Percentiles rank a stretch among this genome's conserved stretches.
Evolutionary conservation across 2,113 vertebrate genomes (phyloP).

Genomic region (Cavia aperea): DNA sequence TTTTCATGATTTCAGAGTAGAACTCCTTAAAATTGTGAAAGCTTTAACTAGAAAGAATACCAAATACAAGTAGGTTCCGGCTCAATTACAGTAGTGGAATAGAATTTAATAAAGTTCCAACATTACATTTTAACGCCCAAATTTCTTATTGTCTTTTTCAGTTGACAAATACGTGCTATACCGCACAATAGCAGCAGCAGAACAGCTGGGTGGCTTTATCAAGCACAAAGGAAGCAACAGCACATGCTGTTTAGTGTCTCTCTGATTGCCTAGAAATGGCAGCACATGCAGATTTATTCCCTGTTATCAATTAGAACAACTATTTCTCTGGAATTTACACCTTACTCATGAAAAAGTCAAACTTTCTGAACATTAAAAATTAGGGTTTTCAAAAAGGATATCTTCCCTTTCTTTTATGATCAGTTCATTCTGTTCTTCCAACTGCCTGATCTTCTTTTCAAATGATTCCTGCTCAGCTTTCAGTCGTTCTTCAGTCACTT

Average conservation of each 20-base stretch:
- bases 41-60: slow-evolving; percentile 21
- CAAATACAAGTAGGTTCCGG: slow-evolving; percentile 33
- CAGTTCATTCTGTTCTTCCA: slow-evolving; percentile 90
- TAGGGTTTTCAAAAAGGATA: slow-evolving; percentile 86
- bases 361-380: slow-evolving; percentile 43
- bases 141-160: slow-evolving; percentile 70
- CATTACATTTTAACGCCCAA: slow-evolving; percentile 58
- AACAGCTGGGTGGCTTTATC: slow-evolving; percentile 76
- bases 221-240: slow-evolving; percentile 72
- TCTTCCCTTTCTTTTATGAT: slow-evolving; percentile 93
- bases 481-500: slow-evolving; percentile 88
- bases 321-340: slow-evolving; percentile 74
- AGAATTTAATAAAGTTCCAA: slow-evolving; percentile 44
- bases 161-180: slow-evolving; percentile 74
- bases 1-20: neutral
- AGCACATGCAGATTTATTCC: slow-evolving; percentile 75
- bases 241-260: slow-evolving; percentile 75
- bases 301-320: slow-evolving; percentile 77
- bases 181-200: slow-evolving; percentile 67
- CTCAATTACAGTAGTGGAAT: slow-evolving; percentile 40
- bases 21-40: neutral
- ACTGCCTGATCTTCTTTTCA: slow-evolving; percentile 90
- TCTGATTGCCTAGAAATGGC: slow-evolving; percentile 74
- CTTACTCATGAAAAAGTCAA: slow-evolving; percentile 66
- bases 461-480: slow-evolving; percentile 90